Percentiles rank a stretch among this genome's conserved stretches.
These are phyloP conservation scores for Brachionus paranguensis DNA, from an alignment of 1,140 invertebrate species.

Conservation along the genomic window DNA sequence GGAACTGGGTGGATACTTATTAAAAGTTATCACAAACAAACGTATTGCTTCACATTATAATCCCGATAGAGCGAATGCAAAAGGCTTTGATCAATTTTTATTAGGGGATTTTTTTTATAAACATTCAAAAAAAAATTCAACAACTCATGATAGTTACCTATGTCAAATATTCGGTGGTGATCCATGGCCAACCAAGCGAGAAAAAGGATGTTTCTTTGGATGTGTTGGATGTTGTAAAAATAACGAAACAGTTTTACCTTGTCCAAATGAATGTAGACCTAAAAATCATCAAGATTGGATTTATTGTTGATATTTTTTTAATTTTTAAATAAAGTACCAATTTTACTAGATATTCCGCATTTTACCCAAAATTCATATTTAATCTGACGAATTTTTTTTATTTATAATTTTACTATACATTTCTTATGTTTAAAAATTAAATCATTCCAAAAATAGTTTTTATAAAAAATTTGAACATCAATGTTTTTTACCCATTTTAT, in stretches of 20 bases:
- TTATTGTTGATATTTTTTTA: background rate
- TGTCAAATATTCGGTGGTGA: background rate
- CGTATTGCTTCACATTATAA: background rate
- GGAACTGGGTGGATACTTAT: background rate
- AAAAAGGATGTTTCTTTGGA: slow-evolving; percentile 17
- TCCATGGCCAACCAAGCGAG: slow-evolving; percentile 1
- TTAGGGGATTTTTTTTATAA: background rate
- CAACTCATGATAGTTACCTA: background rate
- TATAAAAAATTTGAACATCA: too few relatives aligned
- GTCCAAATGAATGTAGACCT: slow-evolving; percentile 28
- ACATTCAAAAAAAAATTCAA: background rate
- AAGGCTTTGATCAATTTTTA: slow-evolving; percentile 18
- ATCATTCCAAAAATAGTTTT: too few relatives aligned
- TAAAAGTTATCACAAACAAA: background rate
- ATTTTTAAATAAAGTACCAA: too few relatives aligned
- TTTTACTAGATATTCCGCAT: too few relatives aligned
- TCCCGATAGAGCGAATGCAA: background rate
- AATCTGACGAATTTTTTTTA: too few relatives aligned
- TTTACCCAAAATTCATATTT: too few relatives aligned
- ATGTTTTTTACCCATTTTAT: too few relatives aligned
- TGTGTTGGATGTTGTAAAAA: background rate
- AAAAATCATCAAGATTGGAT: slow-evolving; percentile 26
- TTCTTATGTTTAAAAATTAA: too few relatives aligned
- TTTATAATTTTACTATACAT: too few relatives aligned
- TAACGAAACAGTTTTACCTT: background rate